phyloP scores from a whole-genome alignment of 2,797 vertebrate species.

The Sebastes variabilis region DNA sequence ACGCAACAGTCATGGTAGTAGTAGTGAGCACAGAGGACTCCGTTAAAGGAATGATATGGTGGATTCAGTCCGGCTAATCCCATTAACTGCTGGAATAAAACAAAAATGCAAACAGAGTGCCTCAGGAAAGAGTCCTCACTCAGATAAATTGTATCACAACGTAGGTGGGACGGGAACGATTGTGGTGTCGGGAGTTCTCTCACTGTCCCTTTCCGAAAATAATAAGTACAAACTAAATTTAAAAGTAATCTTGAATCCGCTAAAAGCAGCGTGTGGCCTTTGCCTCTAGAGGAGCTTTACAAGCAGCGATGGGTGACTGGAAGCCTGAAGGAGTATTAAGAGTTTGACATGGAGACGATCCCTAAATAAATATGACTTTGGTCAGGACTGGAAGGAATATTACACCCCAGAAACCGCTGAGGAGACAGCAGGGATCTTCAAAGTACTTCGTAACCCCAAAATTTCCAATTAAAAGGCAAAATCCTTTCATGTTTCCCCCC shows the following conservation, averaged over 20 bases:
- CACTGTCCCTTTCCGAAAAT: not conserved
- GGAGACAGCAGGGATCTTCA: conserved; percentile 22
- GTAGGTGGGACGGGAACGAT: not conserved
- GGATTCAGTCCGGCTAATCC: conserved; percentile 33
- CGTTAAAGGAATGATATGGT: conserved; percentile 20
- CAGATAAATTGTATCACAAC: not conserved
- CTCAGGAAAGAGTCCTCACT: not conserved
- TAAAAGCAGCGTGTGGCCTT: not conserved
- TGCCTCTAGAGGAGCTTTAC: not conserved
- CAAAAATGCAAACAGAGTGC: not conserved
- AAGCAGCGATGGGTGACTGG: not conserved
- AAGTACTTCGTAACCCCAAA: conserved; percentile 11
- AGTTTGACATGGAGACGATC: not conserved
- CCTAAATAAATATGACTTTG: conserved; percentile 5
- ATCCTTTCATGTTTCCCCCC: conserved; percentile 16
- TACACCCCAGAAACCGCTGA: conserved; percentile 10
- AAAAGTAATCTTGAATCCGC: not conserved
- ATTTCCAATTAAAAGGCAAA: conserved; percentile 30
- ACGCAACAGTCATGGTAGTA: not conserved
- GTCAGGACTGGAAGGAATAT: not conserved
- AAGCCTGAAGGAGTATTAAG: not conserved
- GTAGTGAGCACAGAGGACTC: not conserved
- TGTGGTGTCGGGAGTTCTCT: not conserved
- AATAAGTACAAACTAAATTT: not conserved
- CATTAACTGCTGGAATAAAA: conserved; percentile 18